Percentiles rank a stretch among this genome's conserved stretches.
Conservation (phyloP, 1,140 invertebrate genomes). For the Eriocheir sinensis region DNA sequence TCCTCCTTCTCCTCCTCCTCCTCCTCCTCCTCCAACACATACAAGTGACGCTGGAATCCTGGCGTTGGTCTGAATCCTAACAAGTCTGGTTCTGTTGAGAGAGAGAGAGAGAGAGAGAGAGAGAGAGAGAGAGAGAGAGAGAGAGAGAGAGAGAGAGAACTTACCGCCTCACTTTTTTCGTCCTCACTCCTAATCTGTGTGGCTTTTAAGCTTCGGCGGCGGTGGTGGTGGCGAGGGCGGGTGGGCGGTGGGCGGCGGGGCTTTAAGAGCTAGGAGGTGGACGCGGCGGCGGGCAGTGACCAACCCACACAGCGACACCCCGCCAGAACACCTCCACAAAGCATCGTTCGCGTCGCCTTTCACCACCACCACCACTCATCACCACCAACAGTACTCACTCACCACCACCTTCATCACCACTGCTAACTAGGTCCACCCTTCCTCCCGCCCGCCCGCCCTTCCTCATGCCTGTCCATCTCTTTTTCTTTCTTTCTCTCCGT, state of each 20-base stretch:
- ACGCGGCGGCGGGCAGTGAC: slow-evolving; percentile 45
- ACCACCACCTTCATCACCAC: neutral
- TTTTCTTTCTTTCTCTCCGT: neutral
- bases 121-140: slow-evolving; percentile 15
- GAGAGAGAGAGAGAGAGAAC: slow-evolving; percentile 48
- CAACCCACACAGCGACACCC: slow-evolving; percentile 53
- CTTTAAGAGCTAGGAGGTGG: neutral
- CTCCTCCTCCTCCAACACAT: neutral
- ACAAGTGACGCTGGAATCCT: slow-evolving; percentile 37
- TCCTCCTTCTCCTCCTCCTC: neutral
- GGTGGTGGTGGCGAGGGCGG: neutral
- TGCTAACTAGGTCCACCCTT: neutral
- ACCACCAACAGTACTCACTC: neutral
- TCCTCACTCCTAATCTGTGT: slow-evolving; percentile 74
- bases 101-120: neutral
- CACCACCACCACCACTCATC: neutral
- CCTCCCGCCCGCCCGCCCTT: neutral
- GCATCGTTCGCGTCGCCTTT: slow-evolving; percentile 39
- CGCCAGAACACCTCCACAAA: slow-evolving; percentile 63
- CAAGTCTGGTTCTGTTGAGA: slow-evolving; percentile 32
- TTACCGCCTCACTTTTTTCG: slow-evolving; percentile 64
- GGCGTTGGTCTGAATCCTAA: slow-evolving; percentile 25
- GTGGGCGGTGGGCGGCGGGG: neutral
- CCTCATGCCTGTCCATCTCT: neutral
- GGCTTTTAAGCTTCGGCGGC: slow-evolving; percentile 70